phyloP scores from a whole-genome alignment of 2,113 vertebrate genomes.

The Ophiodon elongatus region DNA sequence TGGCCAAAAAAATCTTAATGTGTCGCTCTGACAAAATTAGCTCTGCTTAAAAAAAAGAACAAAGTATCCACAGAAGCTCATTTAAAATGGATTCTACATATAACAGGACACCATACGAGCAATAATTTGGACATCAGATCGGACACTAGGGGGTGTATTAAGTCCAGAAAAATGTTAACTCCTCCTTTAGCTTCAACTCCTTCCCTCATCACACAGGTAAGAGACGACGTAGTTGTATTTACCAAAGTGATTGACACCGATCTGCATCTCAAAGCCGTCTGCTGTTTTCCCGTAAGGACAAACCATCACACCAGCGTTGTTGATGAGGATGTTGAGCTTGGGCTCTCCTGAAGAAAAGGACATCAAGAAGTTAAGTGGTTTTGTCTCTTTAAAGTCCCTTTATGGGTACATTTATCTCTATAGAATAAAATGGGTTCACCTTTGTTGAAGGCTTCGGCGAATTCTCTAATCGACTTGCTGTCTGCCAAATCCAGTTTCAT shows the following conservation, averaged over 20 bases:
- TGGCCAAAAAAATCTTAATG: neutral
- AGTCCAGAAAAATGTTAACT: neutral
- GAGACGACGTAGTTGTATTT: conserved; percentile 34
- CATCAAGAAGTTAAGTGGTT: neutral
- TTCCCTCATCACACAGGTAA: neutral
- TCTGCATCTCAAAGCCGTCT: conserved; percentile 88
- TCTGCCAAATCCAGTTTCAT: conserved; percentile 84
- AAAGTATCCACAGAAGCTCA: neutral
- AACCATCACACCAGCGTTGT: conserved; percentile 87
- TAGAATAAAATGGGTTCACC: conserved; percentile 53
- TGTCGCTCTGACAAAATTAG: neutral
- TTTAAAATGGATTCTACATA: neutral
- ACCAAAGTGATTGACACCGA: conserved; percentile 88
- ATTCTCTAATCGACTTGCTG: conserved; percentile 83
- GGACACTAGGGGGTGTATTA: neutral
- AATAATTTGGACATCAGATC: neutral
- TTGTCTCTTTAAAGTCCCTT: neutral
- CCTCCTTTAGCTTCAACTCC: no score
- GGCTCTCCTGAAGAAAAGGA: conserved; percentile 73
- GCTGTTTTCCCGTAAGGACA: conserved; percentile 85
- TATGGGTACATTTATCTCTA: no score
- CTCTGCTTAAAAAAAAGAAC: neutral
- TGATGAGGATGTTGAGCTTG: conserved; percentile 85
- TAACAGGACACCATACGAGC: no score
- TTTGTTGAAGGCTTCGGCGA: conserved; percentile 81